Evolutionary conservation across 2,113 vertebrate species (phyloP), one percentile per base, ranked within the genome.

Genomic region (Neolamprologus fasciatus): DNA sequence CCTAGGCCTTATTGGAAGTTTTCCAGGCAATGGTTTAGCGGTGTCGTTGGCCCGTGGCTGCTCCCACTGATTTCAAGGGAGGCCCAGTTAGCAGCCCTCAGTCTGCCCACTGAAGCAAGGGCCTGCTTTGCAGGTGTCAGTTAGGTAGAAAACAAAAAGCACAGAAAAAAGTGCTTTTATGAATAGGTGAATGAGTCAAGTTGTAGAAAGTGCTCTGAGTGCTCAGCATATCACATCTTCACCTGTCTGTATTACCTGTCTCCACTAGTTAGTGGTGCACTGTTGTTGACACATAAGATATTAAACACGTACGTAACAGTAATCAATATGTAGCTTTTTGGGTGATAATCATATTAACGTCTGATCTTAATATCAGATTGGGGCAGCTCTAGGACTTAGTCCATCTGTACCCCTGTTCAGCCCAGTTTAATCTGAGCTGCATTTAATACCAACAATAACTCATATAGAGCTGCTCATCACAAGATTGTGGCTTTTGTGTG

Each of bases 1-100:
- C 5, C 40, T 42, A 42, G 40, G 40, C 40, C 40, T 42, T 42
- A 42, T 42, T 42, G 40, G 40, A 42, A 42, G 40, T 42, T 42
- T 42, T 42, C 40, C 40, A 42, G 40, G 40, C 40, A 42, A 42
- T 42, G 40, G 40, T 42, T 42, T 0, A 42, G 40, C 11, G 40
- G 12, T 42, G 40, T 42, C 3, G 40, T 42, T 42, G 40, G 40
- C 40, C 40, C 12, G 11, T 42, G 40, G 12, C 40, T 42, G 40
- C 40, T 13, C 40, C 40, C 40, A 42, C 40, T 42, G 40, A 42
- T 42, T 42, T 42, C 40, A 42, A 42, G 40, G 40, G 40, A 42
- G 40, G 40, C 40, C 40, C 40, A 42, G 40, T 42, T n/a, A 53
- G 0, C 1, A 53, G 0, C 50, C 19, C 9, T 53, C 19, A 53